Base-by-base conservation (phyloP, 2,113 vertebrate genomes). In the Boleophthalmus pectinirostris region DNA sequence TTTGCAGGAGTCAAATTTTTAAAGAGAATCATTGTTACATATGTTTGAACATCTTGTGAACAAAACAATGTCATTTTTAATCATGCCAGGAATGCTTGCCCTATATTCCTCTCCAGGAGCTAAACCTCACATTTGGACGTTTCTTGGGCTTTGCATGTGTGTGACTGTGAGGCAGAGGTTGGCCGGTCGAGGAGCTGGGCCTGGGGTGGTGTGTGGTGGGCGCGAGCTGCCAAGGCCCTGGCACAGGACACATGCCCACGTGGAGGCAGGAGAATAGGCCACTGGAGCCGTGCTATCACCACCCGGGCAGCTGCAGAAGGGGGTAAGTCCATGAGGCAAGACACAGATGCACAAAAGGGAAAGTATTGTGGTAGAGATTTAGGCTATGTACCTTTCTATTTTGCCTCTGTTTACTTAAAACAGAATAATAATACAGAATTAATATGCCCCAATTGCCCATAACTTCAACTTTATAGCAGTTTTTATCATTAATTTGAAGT, bases 221-320 rank as follows among this genome's bases (percentile, higher is more conserved):
- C 0, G 1, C 47, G 64, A 58, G 45, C 75, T 88, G 91, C 89
- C 89, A 89, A 85, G 64, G 68, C 71, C 47, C 86, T 88, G 91
- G 88, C 89, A 82, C 67, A 1, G 58, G 74, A 66, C 57, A 63
- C 64, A 3, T 35, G 53, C 33, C 80, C 78, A 33, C 10, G 3
- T 81, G 80, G 85, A 88, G 71, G 68, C 24, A 80, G 75, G 25
- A 75, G 72, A 79, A 85, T 68, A 78, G 53, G 73, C 43, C 79
- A 66, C 74, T 70, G 82, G 70, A 83, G 87, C 89, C 87, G 84
- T 81, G 66, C 80, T 90, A 90, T 91, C 88, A n/a, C 86, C 87
- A 87, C 87, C 81, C 87, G 84, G 73, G 82, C 87, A 83, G 87
- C 87, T 91, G 87, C 82, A 88, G 90, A 91, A 79, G 81, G 77